phyloP scores from a whole-genome alignment of 2,888 invertebrate species.

The Philereme transversata region DNA sequence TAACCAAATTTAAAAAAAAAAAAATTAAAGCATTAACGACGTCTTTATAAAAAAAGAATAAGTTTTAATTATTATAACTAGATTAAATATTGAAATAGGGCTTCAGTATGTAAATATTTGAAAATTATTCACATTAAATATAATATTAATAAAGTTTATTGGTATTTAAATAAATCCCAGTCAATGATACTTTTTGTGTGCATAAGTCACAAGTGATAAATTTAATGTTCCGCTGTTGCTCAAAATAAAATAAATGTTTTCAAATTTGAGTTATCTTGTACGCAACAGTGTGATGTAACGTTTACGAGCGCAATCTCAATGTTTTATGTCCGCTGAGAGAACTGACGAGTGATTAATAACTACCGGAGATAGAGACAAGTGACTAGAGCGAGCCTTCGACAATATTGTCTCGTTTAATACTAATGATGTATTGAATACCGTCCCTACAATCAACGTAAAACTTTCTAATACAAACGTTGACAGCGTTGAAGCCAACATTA shows the following conservation, averaged over 20 bases:
- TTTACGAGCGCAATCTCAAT: conserved; percentile 67
- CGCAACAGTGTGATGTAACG: conserved; percentile 64
- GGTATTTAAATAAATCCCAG: conserved; percentile 11
- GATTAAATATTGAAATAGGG: conserved; percentile 5
- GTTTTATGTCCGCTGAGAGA: conserved; percentile 67
- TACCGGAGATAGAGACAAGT: conserved; percentile 57
- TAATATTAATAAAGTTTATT: conserved; percentile 14
- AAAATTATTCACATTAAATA: conserved; percentile 19
- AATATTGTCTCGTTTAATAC: conserved; percentile 79
- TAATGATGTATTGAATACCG: conserved; percentile 73
- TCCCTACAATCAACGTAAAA: conserved; percentile 45
- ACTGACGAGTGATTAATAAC: conserved; percentile 72
- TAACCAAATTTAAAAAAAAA: too few species aligned
- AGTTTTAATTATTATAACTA: too few species aligned
- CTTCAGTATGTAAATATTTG: conserved; percentile 1
- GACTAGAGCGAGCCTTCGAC: conserved; percentile 54
- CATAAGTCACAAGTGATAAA: conserved; percentile 28
- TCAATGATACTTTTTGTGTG: conserved; percentile 10
- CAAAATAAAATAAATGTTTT: conserved; percentile 49
- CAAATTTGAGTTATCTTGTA: conserved; percentile 50
- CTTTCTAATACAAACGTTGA: conserved; percentile 58
- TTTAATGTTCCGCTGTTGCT: conserved; percentile 28
- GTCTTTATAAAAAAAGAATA: too few species aligned
- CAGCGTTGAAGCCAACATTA: conserved; percentile 48
- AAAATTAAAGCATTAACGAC: too few species aligned